Base-by-base conservation (phyloP, 2,888 invertebrate species). In the Mantis religiosa region DNA sequence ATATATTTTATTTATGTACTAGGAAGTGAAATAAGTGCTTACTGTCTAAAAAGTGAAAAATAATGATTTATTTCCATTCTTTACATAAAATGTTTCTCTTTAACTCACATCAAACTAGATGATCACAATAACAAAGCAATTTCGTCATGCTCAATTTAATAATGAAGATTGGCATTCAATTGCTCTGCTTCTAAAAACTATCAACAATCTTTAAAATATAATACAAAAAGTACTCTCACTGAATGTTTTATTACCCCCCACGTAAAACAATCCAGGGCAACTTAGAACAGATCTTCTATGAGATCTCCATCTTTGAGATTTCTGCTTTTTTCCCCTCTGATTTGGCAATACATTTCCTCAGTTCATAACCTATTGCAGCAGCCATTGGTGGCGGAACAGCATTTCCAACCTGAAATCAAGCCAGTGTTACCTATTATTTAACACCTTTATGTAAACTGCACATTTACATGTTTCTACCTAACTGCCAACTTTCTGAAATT, bases 321-420 rank as follows among this genome's bases (percentile, higher is more conserved):
- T 28, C 30, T n/a, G 27, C 54, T 25, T 54, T 4, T 30, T 83
- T 84, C 34, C 87, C 34, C 47, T 90, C 88, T 28, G 12, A 83
- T 3, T 34, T 28, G 54, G 89, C 89, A 15, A 92, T 90, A 86
- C 91, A 91, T 92, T 95, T 96, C 90, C 94, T 94, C 89, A 97
- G 96, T 93, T 97, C 97, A 90, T 95, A 93, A 0, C 97, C 98
- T 87, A 98, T 93, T 0, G 97, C 97, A 87, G 95, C 94, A 20
- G 96, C 97, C 91, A 98, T 93, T 0, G 97, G 97, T 0, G 97
- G 97, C 0, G 98, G 98, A 0, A 98, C 98, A 7, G 98, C 98
- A 93, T 98, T 98, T 25, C 98, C 98, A 91, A 97, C 93, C 94
- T 94, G 91, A 0, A 91, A 90, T 89, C 89, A 84, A 87, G 90